These are phyloP conservation scores for Taeniopygia guttata DNA, from an alignment of 2,797 vertebrate species.

Conservation along the genomic window DNA sequence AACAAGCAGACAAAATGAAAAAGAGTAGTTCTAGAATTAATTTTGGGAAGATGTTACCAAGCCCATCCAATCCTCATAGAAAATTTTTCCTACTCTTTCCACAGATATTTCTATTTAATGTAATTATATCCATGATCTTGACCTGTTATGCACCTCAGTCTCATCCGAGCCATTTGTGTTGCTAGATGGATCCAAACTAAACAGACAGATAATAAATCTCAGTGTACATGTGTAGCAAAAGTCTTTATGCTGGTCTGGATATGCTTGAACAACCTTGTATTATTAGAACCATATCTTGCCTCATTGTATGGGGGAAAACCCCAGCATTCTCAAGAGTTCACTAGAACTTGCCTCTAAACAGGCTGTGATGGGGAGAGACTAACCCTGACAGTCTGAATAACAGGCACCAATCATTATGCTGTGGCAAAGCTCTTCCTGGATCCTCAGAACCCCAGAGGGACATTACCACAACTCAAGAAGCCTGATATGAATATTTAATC, in stretches of 20 bases:
- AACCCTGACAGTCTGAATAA: not conserved
- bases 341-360: not conserved
- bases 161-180: not conserved
- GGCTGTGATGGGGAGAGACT: not conserved
- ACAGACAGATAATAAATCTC: too few relatives aligned
- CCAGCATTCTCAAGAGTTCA: not conserved
- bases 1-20: not conserved
- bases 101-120: not conserved
- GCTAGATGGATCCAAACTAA: not conserved
- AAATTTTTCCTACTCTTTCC: not conserved
- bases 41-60: not conserved
- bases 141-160: not conserved
- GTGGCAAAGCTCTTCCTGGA: conserved; percentile 2
- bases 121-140: not conserved
- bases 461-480: conserved; percentile 47
- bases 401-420: not conserved
- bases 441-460: conserved; percentile 33
- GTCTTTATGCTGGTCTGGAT: not conserved
- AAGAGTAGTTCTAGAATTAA: not conserved
- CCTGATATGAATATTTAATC: conserved; percentile 65
- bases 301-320: not conserved
- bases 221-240: not conserved
- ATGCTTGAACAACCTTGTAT: not conserved
- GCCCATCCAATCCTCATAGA: not conserved
- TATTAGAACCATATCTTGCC: not conserved